Evolutionary conservation across 2,888 invertebrate species (phyloP).

Genomic region (Hecatera dysodea): DNA sequence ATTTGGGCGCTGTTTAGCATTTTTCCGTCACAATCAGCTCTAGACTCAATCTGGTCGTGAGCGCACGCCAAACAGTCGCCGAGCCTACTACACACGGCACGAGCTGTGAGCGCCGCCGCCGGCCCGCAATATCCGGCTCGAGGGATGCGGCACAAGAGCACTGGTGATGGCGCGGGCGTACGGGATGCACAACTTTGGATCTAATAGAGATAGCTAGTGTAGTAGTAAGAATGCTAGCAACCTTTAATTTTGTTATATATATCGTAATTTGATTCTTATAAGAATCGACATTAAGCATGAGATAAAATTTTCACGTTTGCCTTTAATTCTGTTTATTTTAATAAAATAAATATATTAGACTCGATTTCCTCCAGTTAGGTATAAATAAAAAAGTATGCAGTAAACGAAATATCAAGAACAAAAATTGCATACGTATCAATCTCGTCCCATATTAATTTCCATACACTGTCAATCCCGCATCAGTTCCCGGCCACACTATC

Average conservation of each 20-base stretch:
- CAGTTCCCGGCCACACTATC: background rate
- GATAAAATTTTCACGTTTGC: no score
- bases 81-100: constrained; percentile 22
- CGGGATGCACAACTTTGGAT: background rate
- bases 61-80: constrained; percentile 63
- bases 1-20: constrained; percentile 69
- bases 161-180: constrained; percentile 10
- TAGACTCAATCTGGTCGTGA: constrained; percentile 70
- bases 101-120: constrained; percentile 54
- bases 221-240: background rate
- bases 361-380: no score
- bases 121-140: constrained; percentile 63
- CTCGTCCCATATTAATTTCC: no score
- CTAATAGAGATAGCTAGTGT: background rate
- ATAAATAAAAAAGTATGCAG: no score
- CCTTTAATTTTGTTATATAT: no score
- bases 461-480: background rate
- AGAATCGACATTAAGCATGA: no score
- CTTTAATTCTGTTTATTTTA: no score
- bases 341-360: no score
- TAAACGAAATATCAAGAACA: no score
- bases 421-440: background rate
- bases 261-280: no score
- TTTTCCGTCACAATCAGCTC: constrained; percentile 67
- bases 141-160: constrained; percentile 45